Base-by-base conservation (phyloP, 2,888 invertebrate genomes). In the Amphimallon solstitiale region DNA sequence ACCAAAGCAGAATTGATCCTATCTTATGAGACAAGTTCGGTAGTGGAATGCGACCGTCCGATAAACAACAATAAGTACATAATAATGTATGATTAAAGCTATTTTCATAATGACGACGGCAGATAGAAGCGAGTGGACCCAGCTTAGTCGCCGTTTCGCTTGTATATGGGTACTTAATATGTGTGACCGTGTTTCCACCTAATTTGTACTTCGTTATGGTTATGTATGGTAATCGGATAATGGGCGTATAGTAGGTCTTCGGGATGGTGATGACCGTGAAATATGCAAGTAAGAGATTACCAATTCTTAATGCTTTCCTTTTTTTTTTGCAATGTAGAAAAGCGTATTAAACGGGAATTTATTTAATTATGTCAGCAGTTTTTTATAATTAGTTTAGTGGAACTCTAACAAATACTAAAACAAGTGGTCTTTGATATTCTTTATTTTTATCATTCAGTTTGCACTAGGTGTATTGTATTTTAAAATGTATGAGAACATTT, bases 41-140 rank as follows among this genome's bases (percentile, higher is more conserved):
- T 68, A 68, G 66, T 68, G 68, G 71, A 70, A 70, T 70, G 70
- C 67, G 64, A 68, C 69, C 68, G 52, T 48, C 63, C 72, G 69
- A 72, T 74, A 72, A 74, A 73, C 71, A 71, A 72, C 70, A 72
- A 72, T 71, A 75, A 73, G 70, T 64, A 72, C 64, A 73, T 76
- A 76, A 76, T 74, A 72, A 73, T 68, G 69, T 73, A 71, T 74
- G 74, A 76, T 76, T 75, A 76, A 72, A 70, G 75, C 73, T 70
- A 75, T 75, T 76, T 73, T 75, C 75, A 71, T 76, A 74, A 75
- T 74, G 73, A 71, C 71, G 52, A 37, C 38, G 34, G 40, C 37
- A 35, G 34, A 38, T 51, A 49, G 59, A 35, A 9, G 29, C 29
- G 29, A 29, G 29, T 5, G 29, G 59, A 14, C 37, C 19, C 48